Evolutionary conservation across 2,888 invertebrate species (phyloP).

Genomic region (Nemurella pictetii): DNA sequence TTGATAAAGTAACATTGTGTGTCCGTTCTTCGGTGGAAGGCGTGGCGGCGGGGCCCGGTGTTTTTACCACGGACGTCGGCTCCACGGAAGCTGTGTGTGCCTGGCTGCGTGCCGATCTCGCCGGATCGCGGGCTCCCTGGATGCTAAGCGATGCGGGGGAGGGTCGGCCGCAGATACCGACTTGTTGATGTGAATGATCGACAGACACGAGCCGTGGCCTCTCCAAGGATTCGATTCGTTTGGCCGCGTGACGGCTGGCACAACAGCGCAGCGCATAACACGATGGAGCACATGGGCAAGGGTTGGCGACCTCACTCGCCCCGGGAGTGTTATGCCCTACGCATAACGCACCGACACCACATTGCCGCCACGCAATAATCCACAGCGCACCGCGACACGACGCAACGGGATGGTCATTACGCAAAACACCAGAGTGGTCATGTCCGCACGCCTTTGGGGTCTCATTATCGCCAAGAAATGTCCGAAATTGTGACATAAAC

Average conservation of each 20-base stretch:
- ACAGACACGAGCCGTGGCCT: background rate
- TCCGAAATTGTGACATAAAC: background rate
- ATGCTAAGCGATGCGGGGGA: background rate
- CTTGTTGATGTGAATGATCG: constrained; percentile 19
- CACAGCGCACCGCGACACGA: no score
- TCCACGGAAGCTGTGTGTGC: background rate
- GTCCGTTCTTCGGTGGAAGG: background rate
- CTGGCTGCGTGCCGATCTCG: background rate
- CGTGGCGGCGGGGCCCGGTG: background rate
- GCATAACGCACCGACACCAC: background rate
- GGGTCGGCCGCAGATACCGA: background rate
- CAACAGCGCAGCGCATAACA: background rate
- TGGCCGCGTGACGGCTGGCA: background rate
- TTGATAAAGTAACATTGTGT: background rate
- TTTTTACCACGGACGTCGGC: no score
- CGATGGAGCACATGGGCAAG: background rate
- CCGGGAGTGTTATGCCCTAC: background rate
- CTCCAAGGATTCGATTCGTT: background rate
- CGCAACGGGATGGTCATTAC: background rate
- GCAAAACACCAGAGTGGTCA: background rate
- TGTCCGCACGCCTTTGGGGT: background rate
- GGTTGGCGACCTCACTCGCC: background rate
- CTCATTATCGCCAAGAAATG: background rate
- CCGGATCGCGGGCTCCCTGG: background rate
- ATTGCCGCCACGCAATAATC: no score